phyloP scores from a whole-genome alignment of 2,113 vertebrate species.

The Leptobrachium leishanense region DNA sequence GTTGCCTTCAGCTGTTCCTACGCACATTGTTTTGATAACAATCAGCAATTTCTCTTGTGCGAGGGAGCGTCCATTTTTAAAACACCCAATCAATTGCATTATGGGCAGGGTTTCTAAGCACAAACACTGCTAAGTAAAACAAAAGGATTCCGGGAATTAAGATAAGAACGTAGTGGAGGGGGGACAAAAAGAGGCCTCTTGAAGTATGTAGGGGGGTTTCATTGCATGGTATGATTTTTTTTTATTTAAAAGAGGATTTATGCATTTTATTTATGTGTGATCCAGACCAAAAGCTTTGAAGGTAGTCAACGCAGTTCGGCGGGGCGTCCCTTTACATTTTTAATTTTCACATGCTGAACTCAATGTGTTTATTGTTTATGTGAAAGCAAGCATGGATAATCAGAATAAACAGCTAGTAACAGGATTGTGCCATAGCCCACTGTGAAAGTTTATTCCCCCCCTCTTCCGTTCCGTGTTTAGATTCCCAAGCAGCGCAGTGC shows the following conservation, averaged over 20 bases:
- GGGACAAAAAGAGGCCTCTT: not conserved
- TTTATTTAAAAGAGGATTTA: no score
- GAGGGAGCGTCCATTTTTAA: conserved; percentile 34
- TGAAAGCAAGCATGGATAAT: conserved; percentile 39
- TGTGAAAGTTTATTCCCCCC: not conserved
- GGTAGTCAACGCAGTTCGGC: not conserved
- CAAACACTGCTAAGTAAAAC: conserved; percentile 24
- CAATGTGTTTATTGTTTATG: conserved; percentile 40
- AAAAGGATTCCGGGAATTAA: conserved; percentile 30
- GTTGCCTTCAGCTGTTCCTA: not conserved
- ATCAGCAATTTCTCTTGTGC: not conserved
- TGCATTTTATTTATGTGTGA: no score
- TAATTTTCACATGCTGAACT: conserved; percentile 22
- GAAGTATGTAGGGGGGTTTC: not conserved
- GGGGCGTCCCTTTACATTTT: conserved; percentile 5
- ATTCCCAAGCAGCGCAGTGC: conserved; percentile 15
- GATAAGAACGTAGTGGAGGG: not conserved
- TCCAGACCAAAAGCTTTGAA: not conserved
- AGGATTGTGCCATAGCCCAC: conserved; percentile 18
- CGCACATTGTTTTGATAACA: conserved; percentile 15
- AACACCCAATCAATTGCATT: conserved; percentile 41
- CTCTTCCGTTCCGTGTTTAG: conserved; percentile 8
- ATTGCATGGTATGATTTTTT: no score
- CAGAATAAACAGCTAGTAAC: conserved; percentile 41
- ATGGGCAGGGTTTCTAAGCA: not conserved